Percentiles rank a stretch among this genome's conserved stretches.
Evolutionary conservation across 2,888 invertebrate genomes (phyloP).

Genomic region (Clistopyga incitator): DNA sequence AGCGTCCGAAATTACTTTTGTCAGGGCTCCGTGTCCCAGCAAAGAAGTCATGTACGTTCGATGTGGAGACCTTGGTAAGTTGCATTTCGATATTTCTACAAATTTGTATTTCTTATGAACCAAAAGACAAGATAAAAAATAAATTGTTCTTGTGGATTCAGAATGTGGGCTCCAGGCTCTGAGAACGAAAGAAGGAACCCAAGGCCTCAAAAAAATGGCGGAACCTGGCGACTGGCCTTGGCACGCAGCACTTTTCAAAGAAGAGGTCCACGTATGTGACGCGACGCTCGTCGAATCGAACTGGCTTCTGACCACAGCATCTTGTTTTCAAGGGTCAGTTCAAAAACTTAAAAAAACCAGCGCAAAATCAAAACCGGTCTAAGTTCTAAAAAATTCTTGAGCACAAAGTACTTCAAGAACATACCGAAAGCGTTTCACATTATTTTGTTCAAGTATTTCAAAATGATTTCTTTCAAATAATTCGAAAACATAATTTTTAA

Average conservation of each 20-base stretch:
- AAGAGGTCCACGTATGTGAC: conserved; percentile 95
- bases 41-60: conserved; percentile 92
- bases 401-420: too few species aligned
- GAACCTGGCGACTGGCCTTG: conserved; percentile 96
- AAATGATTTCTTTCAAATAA: too few species aligned
- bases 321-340: conserved; percentile 90
- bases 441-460: too few species aligned
- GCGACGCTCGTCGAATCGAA: conserved; percentile 92
- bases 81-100: not conserved
- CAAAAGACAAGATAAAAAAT: not conserved
- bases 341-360: not conserved
- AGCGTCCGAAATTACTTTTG: conserved; percentile 92
- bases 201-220: conserved; percentile 89
- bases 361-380: not conserved
- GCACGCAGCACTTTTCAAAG: conserved; percentile 93
- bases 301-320: conserved; percentile 94
- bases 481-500: too few species aligned
- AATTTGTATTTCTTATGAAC: conserved; percentile 2
- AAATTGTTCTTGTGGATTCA: conserved; percentile 72
- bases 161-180: conserved; percentile 90
- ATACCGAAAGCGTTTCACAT: too few species aligned
- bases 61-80: conserved; percentile 91
- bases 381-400: too few species aligned
- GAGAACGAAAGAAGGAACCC: conserved; percentile 84
- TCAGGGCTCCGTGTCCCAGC: conserved; percentile 90